These are phyloP conservation scores for Campylomormyrus tamandua DNA, from an alignment of 2,113 vertebrate species.

Conservation along the genomic window DNA sequence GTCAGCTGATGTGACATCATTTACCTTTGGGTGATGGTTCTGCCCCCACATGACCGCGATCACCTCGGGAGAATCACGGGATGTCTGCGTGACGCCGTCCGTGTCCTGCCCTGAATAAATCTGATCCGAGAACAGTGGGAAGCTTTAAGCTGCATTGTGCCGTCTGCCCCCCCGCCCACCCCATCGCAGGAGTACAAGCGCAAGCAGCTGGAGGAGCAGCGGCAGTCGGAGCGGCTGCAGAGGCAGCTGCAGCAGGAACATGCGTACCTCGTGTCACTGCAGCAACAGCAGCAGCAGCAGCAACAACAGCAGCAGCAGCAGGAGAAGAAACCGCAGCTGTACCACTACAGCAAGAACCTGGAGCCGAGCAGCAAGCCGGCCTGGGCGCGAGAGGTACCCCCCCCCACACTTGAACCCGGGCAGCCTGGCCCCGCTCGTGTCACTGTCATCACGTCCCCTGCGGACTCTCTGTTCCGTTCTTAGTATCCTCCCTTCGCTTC, in stretches of 20 bases:
- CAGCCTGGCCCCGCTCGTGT: too few species aligned
- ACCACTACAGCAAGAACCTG: conserved; percentile 77
- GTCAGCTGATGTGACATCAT: background rate
- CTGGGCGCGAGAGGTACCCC: conserved; percentile 78
- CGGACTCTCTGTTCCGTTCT: too few species aligned
- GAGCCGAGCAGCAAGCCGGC: conserved; percentile 76
- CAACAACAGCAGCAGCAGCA: too few species aligned
- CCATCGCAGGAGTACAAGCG: conserved; percentile 86
- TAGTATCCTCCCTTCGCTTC: too few species aligned
- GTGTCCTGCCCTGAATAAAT: background rate
- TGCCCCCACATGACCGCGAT: too few species aligned
- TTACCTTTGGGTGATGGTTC: background rate
- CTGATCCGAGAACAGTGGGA: background rate
- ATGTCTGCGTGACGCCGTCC: too few species aligned
- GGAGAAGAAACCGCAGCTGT: too few species aligned
- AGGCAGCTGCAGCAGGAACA: conserved; percentile 88
- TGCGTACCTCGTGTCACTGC: conserved; percentile 82
- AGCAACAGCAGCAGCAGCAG: conserved; percentile 69
- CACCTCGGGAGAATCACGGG: too few species aligned
- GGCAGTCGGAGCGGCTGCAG: conserved; percentile 83
- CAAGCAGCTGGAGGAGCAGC: conserved; percentile 86
- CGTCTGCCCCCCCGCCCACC: background rate
- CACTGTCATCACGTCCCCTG: too few species aligned
- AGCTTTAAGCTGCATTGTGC: background rate
- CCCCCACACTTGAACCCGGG: too few species aligned